A percentile compares a stretch with the other conserved stretches of the same genome.
phyloP scores from a whole-genome alignment of 2,797 vertebrate genomes.

The Danio albolineatus region DNA sequence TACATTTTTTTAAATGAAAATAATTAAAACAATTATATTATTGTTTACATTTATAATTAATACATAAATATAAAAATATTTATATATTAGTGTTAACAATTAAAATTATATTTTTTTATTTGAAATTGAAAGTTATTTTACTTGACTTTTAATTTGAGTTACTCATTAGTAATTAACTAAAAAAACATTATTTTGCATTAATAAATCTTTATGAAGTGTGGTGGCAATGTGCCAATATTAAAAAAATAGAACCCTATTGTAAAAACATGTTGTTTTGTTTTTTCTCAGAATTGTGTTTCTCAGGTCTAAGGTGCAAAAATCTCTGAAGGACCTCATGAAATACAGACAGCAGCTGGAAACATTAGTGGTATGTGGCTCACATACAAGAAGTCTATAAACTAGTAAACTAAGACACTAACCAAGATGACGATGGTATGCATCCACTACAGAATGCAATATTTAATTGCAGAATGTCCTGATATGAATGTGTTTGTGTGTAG shows the following conservation, averaged over 20 bases:
- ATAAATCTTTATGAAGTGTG: background rate
- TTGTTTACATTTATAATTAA: no score
- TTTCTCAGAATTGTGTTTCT: conserved; percentile 75
- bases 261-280: background rate
- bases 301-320: conserved; percentile 76
- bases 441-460: background rate
- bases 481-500: conserved; percentile 74
- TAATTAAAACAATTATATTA: no score
- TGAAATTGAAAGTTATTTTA: no score
- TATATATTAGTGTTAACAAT: no score
- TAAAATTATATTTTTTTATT: no score
- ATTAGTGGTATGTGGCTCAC: conserved; percentile 75
- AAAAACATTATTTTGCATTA: background rate
- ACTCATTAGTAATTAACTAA: background rate
- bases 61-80: no score
- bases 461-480: conserved; percentile 53
- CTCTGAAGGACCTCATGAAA: conserved; percentile 75
- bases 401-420: background rate
- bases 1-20: no score
- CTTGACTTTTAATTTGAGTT: background rate
- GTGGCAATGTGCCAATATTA: background rate
- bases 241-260: background rate
- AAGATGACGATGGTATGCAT: background rate
- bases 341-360: conserved; percentile 77
- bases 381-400: background rate